phyloP scores from a whole-genome alignment of 1,140 invertebrate genomes.

The Proales similis region DNA sequence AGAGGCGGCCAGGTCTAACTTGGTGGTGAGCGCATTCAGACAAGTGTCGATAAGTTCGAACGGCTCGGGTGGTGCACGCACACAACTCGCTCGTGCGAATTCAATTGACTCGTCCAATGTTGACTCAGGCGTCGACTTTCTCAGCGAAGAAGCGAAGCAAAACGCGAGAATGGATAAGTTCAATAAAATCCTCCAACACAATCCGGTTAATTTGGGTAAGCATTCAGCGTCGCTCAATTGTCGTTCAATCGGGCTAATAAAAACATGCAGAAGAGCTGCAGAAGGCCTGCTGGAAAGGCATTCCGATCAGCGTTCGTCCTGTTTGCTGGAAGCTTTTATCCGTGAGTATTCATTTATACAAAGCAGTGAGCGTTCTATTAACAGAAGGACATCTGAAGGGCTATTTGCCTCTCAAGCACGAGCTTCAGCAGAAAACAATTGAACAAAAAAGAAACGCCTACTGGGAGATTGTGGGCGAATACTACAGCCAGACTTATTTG shows the following conservation, averaged over 20 bases:
- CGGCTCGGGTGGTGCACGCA: too few species aligned
- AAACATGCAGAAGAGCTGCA: conserved; percentile 68
- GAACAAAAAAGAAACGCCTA: conserved; percentile 88
- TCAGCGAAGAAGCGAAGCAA: not conserved
- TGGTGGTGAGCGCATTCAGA: not conserved
- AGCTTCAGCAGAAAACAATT: conserved; percentile 70
- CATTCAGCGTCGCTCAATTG: not conserved
- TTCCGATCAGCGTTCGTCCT: conserved; percentile 72
- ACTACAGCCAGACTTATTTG: conserved; percentile 85
- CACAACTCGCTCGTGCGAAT: too few species aligned
- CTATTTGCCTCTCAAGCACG: conserved; percentile 81
- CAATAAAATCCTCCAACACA: conserved; percentile 11
- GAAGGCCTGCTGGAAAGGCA: conserved; percentile 86
- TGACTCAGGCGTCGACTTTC: too few species aligned
- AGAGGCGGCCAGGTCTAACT: not conserved
- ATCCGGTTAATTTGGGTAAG: conserved; percentile 2
- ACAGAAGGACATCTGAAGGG: conserved; percentile 56
- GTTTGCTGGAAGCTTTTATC: conserved; percentile 68
- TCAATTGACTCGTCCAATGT: too few species aligned
- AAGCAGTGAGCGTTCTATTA: not conserved
- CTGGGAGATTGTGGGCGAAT: conserved; percentile 85
- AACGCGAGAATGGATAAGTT: conserved; percentile 41
- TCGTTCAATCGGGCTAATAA: conserved; percentile 32
- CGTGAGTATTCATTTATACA: conserved; percentile 54
- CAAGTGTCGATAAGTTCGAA: too few species aligned